Evolutionary conservation across 2,888 invertebrate species (phyloP), one percentile per base, ranked within the genome.

Genomic region (Hetaerina titia): DNA sequence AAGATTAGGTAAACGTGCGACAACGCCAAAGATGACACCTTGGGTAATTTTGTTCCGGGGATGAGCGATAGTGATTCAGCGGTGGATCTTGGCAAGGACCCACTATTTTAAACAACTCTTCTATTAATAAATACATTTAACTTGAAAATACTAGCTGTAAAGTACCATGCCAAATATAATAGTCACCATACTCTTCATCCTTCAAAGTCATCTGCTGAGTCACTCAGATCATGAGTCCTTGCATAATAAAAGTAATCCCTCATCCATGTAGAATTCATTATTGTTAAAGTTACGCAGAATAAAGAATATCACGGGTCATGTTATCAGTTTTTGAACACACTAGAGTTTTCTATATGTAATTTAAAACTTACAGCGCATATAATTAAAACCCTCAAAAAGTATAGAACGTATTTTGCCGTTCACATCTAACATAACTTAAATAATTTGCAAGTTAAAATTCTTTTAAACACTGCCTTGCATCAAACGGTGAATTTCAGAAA

Each of bases 41-140:
- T n/a, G 9, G 92, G 92, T 92, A 92, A 92, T 92, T 92, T 69
- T 92, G 92, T 57, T 92, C 92, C 69, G 45, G 22, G 92, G 92
- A 92, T 92, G 74, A 92, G 92, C 92, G 69, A 92, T 92, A 92
- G 92, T 92, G 92, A 92, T 74, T 92, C 92, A 92, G 92, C 69
- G 56, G 74, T 57, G 92, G 57, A 64, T 69, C 56, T 92, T 74
- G 92, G 69, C 92, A n/a, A 45, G n/a, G 15, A 22, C 15, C 56
- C 92, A 69, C n/a, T 2, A 25, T 58, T 69, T 92, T 64, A 92
- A 92, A 92, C 81, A 31, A 31, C 31, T 13, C 9, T 81, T 81
- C 81, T 81, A 81, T 81, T 31, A 81, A 81, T 31, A 81, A 25
- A 31, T 9, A 81, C 31, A 81, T n/a, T 81, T 31, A 31, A 81